Evolutionary conservation across 2,113 vertebrate genomes (phyloP), one percentile per base, ranked within the genome.

Genomic region (Malurus elegans): DNA sequence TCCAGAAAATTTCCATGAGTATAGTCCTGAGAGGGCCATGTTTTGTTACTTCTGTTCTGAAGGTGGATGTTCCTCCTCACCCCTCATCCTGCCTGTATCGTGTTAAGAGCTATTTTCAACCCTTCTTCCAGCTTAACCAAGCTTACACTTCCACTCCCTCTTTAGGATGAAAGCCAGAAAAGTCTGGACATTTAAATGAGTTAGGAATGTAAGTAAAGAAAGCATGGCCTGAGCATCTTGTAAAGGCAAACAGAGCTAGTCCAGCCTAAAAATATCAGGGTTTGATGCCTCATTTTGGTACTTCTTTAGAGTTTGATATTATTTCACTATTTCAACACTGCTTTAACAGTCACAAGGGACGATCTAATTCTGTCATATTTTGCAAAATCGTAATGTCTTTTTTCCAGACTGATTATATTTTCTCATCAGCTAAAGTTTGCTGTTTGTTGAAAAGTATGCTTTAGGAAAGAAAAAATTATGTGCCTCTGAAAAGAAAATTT

Each of bases 61-160:
- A 72, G 69, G 64, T 2, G 8, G n/a, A 1, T 28, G 13, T 31
- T 61, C 4, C 6, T 45, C 28, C 13, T 6, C 8, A 26, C 1
- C 2, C 5, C 9, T 8, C 6, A 28, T 53, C 20, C 24, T n/a
- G 6, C 23, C 29, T 48, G 16, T 38, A 60, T 61, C 0, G 0
- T 36, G 15, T 21, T 60, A 34, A 40, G 17, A 80, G 8, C 8
- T 62, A 32, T 79, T 61, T 71, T 69, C 8, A 50, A 7, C 13
- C 23, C 10, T 17, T 17, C 21, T 76, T 76, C 34, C 21, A 24
- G 61, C 5, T 66, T 31, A 80, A 31, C 14, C 25, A 85, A 84
- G 12, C 29, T 42, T 57, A 47, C 9, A 24, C 28, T 56, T 88
- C 19, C 17, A 28, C 31, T 75, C 25, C 70, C 3, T 73, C 5